Evolutionary conservation across 92 coral and sea anemone genomes (phyloP).

Genomic region (Galaxea fascicularis): DNA sequence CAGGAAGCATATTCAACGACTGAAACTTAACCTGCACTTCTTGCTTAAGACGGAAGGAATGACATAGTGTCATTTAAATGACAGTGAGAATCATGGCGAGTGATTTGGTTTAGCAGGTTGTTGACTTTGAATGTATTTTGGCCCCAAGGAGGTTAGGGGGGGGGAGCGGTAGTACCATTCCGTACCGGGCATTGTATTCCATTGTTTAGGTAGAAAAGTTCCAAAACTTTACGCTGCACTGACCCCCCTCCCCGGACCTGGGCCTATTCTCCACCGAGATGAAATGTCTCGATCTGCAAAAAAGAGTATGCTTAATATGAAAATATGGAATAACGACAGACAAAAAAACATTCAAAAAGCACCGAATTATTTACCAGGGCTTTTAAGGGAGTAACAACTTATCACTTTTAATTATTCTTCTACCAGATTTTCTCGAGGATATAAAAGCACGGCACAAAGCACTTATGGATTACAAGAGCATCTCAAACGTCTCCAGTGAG

Average conservation of each 20-base stretch:
- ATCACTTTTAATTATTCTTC: neutral
- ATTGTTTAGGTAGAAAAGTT: too few relatives aligned
- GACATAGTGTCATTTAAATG: neutral
- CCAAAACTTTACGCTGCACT: too few relatives aligned
- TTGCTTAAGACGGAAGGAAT: neutral
- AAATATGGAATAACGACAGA: too few relatives aligned
- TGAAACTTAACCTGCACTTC: too few relatives aligned
- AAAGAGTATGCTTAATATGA: too few relatives aligned
- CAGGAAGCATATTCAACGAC: neutral
- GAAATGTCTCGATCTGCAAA: too few relatives aligned
- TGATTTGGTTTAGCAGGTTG: neutral
- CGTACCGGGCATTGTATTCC: neutral
- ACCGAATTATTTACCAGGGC: neutral
- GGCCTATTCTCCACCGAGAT: too few relatives aligned
- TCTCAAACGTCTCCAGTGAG: neutral
- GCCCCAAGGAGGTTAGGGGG: neutral
- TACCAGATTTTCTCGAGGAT: neutral
- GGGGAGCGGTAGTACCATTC: neutral
- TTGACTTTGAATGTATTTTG: neutral
- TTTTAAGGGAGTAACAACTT: neutral
- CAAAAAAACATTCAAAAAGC: too few relatives aligned
- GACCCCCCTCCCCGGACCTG: too few relatives aligned
- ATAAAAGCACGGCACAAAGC: neutral
- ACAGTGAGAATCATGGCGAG: neutral
- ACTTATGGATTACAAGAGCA: neutral